Base-by-base conservation (phyloP, 2,888 invertebrate species). In the Calameuta filiformis region DNA sequence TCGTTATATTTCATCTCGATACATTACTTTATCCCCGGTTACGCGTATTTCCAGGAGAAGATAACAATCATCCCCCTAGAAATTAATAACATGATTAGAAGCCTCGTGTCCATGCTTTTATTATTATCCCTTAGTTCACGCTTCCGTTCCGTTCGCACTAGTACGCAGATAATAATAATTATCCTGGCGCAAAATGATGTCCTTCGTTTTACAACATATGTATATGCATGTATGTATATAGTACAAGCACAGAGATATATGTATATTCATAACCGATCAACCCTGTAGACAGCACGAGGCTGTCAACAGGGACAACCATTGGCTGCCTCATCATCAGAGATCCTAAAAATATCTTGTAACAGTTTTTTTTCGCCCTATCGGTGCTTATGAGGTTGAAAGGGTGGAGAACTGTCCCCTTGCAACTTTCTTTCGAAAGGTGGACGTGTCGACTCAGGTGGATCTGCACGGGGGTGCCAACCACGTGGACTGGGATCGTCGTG, bases 391-490 rank as follows among this genome's bases (percentile, higher is more conserved):
- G 56, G 23, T 56, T 56, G 23, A 56, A 23, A 23, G 56, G 56
- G 56, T 9, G 23, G 9, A 56, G 56, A 56, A 56, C 56, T 56
- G 56, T 56, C 56, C 56, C 56, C 15, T 56, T 9, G 15, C 56
- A 56, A 56, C 23, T 56, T 56, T 76, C 74, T 81, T 80, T 81
- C 81, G 77, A 75, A 83, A 92, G 91, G 91, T 91, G 84, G 92
- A 92, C 85, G 92, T 92, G 78, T 92, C 92, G 81, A 92, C 92
- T 40, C 92, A 92, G 82, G 92, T 90, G 75, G 92, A 92, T 82
- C 87, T 91, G 77, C 90, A 91, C 81, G 92, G 93, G 89, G 92
- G 93, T 92, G 88, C 92, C 91, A 92, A 93, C 92, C 88, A 94
- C 92, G 90, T 93, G 81, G 90, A 91, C 78, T 90, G 89, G 90